These are phyloP conservation scores for Bibio marci DNA, from an alignment of 2,888 invertebrate genomes.

Conservation along the genomic window DNA sequence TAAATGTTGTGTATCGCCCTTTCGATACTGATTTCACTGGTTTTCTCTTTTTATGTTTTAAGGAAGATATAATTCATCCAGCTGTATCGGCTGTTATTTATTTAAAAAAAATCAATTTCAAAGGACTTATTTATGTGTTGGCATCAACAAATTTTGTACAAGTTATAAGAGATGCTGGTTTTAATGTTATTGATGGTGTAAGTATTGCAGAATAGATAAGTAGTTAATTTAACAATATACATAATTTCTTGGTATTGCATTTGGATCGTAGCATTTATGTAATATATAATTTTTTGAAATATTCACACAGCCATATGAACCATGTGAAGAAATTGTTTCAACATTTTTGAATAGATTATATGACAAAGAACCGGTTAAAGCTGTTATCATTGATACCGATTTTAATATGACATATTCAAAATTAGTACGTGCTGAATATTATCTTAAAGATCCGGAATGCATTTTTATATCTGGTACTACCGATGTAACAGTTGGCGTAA, in stretches of 20 bases:
- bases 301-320: too few species aligned
- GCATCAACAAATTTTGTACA: conserved; percentile 21
- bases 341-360: conserved; percentile 10
- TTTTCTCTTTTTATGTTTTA: background rate
- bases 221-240: too few species aligned
- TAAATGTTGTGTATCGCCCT: background rate
- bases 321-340: background rate
- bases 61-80: conserved; percentile 30
- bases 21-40: too few species aligned
- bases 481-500: conserved; percentile 24
- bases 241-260: background rate
- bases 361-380: conserved; percentile 24
- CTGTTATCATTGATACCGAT: conserved; percentile 31
- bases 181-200: conserved; percentile 28
- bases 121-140: conserved; percentile 27
- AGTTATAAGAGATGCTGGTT: conserved; percentile 25
- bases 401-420: conserved; percentile 26
- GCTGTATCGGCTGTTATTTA: conserved; percentile 28
- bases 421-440: conserved; percentile 26
- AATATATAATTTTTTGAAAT: background rate
- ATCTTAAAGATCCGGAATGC: conserved; percentile 28
- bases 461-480: conserved; percentile 28
- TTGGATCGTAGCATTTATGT: background rate
- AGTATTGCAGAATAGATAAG: too few species aligned
- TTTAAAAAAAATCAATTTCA: conserved; percentile 28